Evolutionary conservation across 2,888 invertebrate genomes (phyloP).

Genomic region (Stramonita haemastoma): DNA sequence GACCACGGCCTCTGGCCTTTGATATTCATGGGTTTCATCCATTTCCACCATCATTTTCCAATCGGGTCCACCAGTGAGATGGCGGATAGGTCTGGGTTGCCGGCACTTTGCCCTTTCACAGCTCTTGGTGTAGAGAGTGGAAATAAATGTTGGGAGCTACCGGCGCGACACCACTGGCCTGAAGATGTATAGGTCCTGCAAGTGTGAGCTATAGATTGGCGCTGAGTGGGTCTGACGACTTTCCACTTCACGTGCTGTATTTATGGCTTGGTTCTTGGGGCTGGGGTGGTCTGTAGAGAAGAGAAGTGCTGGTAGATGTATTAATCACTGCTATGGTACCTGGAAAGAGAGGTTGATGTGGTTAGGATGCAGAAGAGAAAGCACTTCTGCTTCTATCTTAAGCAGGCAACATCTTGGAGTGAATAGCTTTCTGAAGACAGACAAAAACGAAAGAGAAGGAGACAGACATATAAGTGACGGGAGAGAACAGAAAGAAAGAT

Average conservation of each 20-base stretch:
- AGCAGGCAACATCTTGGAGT: too few relatives aligned
- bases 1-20: too few relatives aligned
- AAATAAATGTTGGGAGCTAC: slow-evolving; percentile 34
- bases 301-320: background rate
- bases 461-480: too few relatives aligned
- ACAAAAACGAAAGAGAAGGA: too few relatives aligned
- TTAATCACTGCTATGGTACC: background rate
- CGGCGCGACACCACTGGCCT: too few relatives aligned
- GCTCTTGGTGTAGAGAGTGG: slow-evolving; percentile 4
- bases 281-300: background rate
- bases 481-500: too few relatives aligned
- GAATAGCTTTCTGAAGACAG: too few relatives aligned
- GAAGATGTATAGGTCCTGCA: slow-evolving; percentile 26
- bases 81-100: background rate
- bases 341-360: too few relatives aligned
- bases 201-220: slow-evolving; percentile 41
- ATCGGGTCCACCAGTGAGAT: background rate
- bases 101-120: background rate
- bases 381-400: too few relatives aligned
- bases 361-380: too few relatives aligned
- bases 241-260: slow-evolving; percentile 32
- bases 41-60: slow-evolving; percentile 40
- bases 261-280: background rate
- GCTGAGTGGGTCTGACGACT: slow-evolving; percentile 34
- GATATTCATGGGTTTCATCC: too few relatives aligned